Base-by-base conservation (phyloP, 2,113 vertebrate genomes). In the Vanacampus margaritifer region DNA sequence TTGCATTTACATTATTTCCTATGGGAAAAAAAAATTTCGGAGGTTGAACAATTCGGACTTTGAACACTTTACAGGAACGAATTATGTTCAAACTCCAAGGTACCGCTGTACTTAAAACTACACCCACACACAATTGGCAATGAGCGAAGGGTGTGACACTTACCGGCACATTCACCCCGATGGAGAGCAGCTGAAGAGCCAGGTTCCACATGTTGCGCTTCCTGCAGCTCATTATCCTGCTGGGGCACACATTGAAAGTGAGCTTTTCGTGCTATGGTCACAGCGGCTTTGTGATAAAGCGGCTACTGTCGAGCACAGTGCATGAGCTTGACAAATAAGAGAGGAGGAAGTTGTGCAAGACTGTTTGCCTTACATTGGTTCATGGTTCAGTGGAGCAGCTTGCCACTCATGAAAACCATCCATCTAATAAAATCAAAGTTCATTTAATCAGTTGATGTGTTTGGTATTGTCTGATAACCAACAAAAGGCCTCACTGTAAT, bases 131-230 rank as follows among this genome's bases (percentile, higher is more conserved):
- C 10, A 60, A 60, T n/a, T 60, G 21, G 6, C 58, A 61, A 13
- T 24, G 3, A 23, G 3, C 21, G 10, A 14, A 6, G 26, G 13
- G 24, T 16, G 26, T 3, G 14, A 74, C 17, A 66, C 84, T 17
- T 71, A 88, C 85, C 88, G 84, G 78, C 2, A 79, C 32, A 35
- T 6, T 51, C 8, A 81, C 70, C 39, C 51, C 64, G 24, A 66
- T 24, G 24, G 79, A 10, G 60, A 60, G 14, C 58, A 80, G 16
- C 10, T 65, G 73, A 57, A 86, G 57, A 39, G 36, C 12, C 65
- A 51, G 35, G 0, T 13, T 60, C 79, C 67, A 64, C 85, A 87
- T 87, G 0, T 28, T 83, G 76, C 39, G 43, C 46, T 63, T 45
- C 1, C 0, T 48, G 64, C 70, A 3, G 14, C 6, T 36, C 45